Base-by-base conservation (phyloP, 1,140 invertebrate genomes). In the Linepithema humile region DNA sequence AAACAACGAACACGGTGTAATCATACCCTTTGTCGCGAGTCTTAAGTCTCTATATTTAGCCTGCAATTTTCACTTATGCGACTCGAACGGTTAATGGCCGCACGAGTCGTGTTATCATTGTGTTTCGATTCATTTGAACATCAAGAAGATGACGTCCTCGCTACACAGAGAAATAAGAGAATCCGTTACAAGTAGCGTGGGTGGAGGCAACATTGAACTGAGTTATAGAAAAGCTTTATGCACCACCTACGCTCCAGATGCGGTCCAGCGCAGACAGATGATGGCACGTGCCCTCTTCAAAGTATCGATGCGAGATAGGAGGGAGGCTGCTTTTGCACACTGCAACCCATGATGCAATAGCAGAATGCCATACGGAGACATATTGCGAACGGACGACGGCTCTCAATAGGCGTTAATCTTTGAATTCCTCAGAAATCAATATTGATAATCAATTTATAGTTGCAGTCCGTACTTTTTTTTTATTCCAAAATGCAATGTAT, bases 211-310 rank as follows among this genome's bases (percentile, higher is more conserved):
- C 23, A 1, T 64, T 82, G 43, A 40, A 29, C n/a, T 69, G 83
- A 55, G 55, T 89, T 90, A 83, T 43, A 20, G 62, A 82, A 89
- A 83, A 87, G 83, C 43, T 65, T 38, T 62, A 57, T 86, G 78
- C 86, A 88, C 87, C 90, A 91, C 87, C 57, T 77, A 45, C 64
- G 57, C 50, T 90, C 88, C 92, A 92, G 90, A 92, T 92, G 91
- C 90, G 91, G 91, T 93, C 92, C 92, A 91, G 89, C 89, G 59
- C 59, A 87, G 92, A 92, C 92, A 93, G 91, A 92, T 94, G 93
- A 94, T 93, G 93, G 93, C 93, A 93, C 93, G 92, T 94, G 92
- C 91, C 92, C 90, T 90, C 83, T 74, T 89, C 87, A 85, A n/a
- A 90, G 84, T 90, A 92, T 91, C 89, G 88, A 87, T 85, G 65